Percentiles rank a stretch among this genome's conserved stretches.
phyloP scores from a whole-genome alignment of 2,113 vertebrate genomes.

The Marcusenius ussheri region DNA sequence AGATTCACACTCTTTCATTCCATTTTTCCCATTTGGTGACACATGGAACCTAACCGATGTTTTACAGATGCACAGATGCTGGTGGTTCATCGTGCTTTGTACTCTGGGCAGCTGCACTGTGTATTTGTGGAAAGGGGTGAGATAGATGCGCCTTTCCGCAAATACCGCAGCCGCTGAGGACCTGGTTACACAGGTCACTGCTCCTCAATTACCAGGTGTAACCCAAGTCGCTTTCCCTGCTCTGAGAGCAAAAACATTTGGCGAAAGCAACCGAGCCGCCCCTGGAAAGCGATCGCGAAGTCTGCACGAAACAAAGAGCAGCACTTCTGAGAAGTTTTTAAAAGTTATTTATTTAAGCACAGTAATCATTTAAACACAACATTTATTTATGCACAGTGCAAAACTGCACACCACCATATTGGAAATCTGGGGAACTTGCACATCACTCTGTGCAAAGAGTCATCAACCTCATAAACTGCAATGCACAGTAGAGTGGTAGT shows the following conservation, averaged over 20 bases:
- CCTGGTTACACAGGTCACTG: background rate
- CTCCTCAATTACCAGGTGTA: background rate
- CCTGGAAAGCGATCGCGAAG: background rate
- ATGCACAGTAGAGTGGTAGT: background rate
- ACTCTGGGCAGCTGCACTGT: background rate
- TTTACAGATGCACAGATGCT: background rate
- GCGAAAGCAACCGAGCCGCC: background rate
- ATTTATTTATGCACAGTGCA: background rate
- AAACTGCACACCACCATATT: background rate
- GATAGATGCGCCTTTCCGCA: background rate
- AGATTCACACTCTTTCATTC: background rate
- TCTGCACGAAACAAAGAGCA: background rate
- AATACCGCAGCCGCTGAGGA: background rate
- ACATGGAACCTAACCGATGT: background rate
- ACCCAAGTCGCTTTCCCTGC: background rate
- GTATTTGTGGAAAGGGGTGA: background rate
- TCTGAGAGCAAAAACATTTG: background rate
- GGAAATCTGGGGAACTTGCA: background rate
- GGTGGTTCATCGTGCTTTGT: background rate
- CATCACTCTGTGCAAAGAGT: background rate
- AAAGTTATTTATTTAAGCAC: background rate
- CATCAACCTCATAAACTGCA: background rate
- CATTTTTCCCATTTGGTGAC: background rate
- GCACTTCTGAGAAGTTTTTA: background rate
- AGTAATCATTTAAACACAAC: background rate